These are phyloP conservation scores for Pycnomerus fuliginosus DNA, from an alignment of 2,888 invertebrate species.

Conservation along the genomic window DNA sequence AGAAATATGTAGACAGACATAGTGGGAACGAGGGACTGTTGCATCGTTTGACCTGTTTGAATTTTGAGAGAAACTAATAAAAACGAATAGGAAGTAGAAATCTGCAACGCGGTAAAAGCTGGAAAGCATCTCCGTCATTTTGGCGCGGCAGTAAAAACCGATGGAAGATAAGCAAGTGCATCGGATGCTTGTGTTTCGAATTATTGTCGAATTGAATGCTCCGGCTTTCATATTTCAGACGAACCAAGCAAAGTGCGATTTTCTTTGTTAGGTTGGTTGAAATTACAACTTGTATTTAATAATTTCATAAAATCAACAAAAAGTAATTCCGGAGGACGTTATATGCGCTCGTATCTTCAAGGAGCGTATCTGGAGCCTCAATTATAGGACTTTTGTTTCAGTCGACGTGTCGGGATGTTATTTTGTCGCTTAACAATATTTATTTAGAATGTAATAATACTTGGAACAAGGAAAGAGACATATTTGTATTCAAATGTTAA, in stretches of 20 bases:
- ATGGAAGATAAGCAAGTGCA: slow-evolving; percentile 17
- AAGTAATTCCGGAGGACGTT: slow-evolving; percentile 21
- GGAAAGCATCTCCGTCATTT: slow-evolving; percentile 12
- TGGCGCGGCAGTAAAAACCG: slow-evolving; percentile 11
- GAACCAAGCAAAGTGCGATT: slow-evolving; percentile 7
- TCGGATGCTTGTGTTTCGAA: slow-evolving; percentile 18
- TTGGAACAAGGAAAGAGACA: slow-evolving; percentile 8
- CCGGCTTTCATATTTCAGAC: slow-evolving; percentile 16
- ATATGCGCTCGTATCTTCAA: slow-evolving; percentile 10
- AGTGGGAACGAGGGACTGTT: too few relatives aligned
- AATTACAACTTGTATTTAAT: slow-evolving; percentile 16
- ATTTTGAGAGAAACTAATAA: slow-evolving; percentile 17
- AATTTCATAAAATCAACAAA: slow-evolving; percentile 20
- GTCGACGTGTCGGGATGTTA: slow-evolving; percentile 20
- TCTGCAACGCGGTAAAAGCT: slow-evolving; percentile 17
- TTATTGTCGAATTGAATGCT: slow-evolving; percentile 10
- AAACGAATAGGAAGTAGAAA: slow-evolving; percentile 14
- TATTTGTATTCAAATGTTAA: slow-evolving; percentile 22
- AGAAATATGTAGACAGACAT: too few relatives aligned
- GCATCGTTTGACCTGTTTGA: too few relatives aligned
- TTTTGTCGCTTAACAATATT: slow-evolving; percentile 29
- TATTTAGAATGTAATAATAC: slow-evolving; percentile 28
- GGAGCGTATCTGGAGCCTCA: slow-evolving; percentile 15
- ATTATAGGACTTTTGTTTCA: slow-evolving; percentile 17
- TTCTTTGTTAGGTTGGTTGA: slow-evolving; percentile 15